Evolutionary conservation across 2,113 vertebrate species (phyloP), one percentile per base, ranked within the genome.

Genomic region (Trichechus manatus): DNA sequence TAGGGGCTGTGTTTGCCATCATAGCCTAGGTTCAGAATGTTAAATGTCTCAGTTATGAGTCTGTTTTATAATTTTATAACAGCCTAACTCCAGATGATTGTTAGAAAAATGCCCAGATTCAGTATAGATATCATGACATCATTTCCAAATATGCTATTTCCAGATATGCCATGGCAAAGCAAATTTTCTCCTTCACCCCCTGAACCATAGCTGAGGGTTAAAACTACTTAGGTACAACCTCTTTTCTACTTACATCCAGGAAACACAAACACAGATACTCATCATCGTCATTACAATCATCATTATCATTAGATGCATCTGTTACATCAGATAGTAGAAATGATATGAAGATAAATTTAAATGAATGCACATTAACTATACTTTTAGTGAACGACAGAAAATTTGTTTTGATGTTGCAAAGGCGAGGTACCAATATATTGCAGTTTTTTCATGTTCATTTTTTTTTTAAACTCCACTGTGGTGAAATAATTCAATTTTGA

Each of bases 61-160:
- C n/a, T 61, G 1, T 68, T 70, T 81, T 42, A 36, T 82, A 93
- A 70, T 64, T 90, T 83, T 17, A 10, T 82, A 70, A 56, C 23
- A 91, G 29, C 42, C 11, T 36, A 82, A 77, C 9, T 80, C 42
- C 36, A 80, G 27, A 36, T 86, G 31, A 25, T 50, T 81, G 44
- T 86, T 96, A 89, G 85, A 59, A 88, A 95, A 95, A 85, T 68
- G 5, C 64, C 31, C 22, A 56, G 70, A 79, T 59, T 94, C 6
- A 64, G 9, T 63, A 29, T 42, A 25, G 33, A 39, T 72, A 19
- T 39, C 33, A 72, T 36, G 70, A 17, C n/a, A 20, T 72, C 33
- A 72, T 70, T 70, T 70, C 31, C 31, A 39, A 31, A 72, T 70
- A 70, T 70, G 31, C 14, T 15, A 17, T 70, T n/a, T 70, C 33